Conservation (phyloP, 2,888 invertebrate genomes). For the Zygogramma bicolorata region DNA sequence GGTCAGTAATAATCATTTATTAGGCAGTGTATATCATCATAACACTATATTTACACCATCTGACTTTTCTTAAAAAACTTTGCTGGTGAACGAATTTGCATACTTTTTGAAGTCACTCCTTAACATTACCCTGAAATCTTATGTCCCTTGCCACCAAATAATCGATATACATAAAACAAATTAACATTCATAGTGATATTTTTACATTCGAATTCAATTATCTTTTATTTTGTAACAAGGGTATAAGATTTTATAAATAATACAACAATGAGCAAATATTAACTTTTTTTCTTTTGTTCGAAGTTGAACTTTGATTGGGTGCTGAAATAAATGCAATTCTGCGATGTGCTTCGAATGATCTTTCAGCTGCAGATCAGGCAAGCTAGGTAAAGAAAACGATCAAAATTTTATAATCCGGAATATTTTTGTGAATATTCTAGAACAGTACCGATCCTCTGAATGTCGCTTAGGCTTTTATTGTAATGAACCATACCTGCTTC, state of each 20-base stretch:
- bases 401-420: background rate
- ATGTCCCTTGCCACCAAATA: conserved; percentile 42
- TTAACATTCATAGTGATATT: conserved; percentile 28
- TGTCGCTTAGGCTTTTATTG: no score
- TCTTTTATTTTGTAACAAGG: conserved; percentile 40
- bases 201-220: conserved; percentile 34
- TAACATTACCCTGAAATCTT: conserved; percentile 49
- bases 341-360: conserved; percentile 22
- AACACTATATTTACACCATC: conserved; percentile 68
- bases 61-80: conserved; percentile 57
- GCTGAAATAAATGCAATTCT: conserved; percentile 42
- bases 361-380: background rate
- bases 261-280: conserved; percentile 64
- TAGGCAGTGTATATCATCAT: conserved; percentile 68
- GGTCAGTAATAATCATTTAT: conserved; percentile 62
- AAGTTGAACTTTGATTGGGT: conserved; percentile 43
- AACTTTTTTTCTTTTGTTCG: conserved; percentile 49
- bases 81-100: conserved; percentile 56
- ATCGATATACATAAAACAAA: conserved; percentile 39
- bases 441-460: background rate
- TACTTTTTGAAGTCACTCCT: conserved; percentile 50
- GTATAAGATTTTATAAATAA: conserved; percentile 58
- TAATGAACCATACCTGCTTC: no score
- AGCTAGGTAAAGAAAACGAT: background rate
- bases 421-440: background rate